A percentile compares a stretch with the other conserved stretches of the same genome.
These are phyloP conservation scores for Acrocera orbiculus DNA, from an alignment of 2,888 invertebrate species.

Conservation along the genomic window DNA sequence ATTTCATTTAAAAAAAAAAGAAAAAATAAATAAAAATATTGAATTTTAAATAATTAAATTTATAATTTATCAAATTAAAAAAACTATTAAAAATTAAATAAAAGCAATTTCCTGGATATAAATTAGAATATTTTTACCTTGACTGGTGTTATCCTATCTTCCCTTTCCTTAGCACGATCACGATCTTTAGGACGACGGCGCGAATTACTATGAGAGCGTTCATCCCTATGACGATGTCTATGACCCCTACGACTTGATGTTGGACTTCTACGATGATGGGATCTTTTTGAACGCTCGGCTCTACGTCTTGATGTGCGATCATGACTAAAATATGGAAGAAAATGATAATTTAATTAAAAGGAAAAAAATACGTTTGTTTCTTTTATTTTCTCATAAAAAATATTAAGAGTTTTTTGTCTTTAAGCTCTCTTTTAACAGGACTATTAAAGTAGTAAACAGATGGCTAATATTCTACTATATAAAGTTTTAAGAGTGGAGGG, in stretches of 20 bases:
- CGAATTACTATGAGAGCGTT: slow-evolving; percentile 27
- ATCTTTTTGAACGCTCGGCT: slow-evolving; percentile 71
- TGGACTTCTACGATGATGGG: slow-evolving; percentile 65
- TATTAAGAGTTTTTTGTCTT: too few species aligned
- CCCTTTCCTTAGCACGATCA: slow-evolving; percentile 29
- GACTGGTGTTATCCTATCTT: slow-evolving; percentile 25
- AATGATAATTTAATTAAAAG: too few species aligned
- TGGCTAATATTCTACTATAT: too few species aligned
- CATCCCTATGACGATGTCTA: slow-evolving; percentile 35
- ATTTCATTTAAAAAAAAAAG: too few species aligned
- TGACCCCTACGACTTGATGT: slow-evolving; percentile 58
- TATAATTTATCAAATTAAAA: too few species aligned
- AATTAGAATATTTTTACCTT: slow-evolving; percentile 32
- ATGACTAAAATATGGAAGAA: slow-evolving; percentile 27
- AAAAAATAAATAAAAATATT: too few species aligned
- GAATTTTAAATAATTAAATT: too few species aligned
- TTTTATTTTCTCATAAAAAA: too few species aligned
- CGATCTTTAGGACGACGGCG: slow-evolving; percentile 24
- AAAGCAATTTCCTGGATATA: slow-evolving; percentile 18
- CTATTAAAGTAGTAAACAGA: too few species aligned
- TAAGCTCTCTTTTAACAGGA: too few species aligned
- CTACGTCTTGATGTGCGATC: slow-evolving; percentile 58
- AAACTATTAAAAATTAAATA: slow-evolving; percentile 4
- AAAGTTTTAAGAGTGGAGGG: too few species aligned
- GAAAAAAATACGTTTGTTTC: too few species aligned